Base-by-base conservation (phyloP, 2,113 vertebrate species). In the Chionomys nivalis region DNA sequence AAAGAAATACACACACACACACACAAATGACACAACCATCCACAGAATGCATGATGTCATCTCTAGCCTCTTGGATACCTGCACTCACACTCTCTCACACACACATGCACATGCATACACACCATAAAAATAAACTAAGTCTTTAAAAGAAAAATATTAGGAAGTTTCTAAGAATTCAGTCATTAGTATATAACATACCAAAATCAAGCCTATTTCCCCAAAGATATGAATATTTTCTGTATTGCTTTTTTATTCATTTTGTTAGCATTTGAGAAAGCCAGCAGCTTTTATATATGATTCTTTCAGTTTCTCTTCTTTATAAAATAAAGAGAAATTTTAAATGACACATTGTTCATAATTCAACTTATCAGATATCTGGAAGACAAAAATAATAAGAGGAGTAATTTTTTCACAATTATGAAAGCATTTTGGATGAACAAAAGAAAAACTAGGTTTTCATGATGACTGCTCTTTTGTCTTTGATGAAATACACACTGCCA, bases 301-400 rank as follows among this genome's bases (percentile, higher is more conserved):
- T 52, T 94, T 93, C 82, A 81, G 52, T 44, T 91, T 96, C 76
- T 89, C 63, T 95, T 93, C 31, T 93, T 33, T 87, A 39, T 87
- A 75, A 91, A 47, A 95, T 61, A 91, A 83, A 77, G 28, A 42
- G n/a, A 77, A 81, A 76, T 87, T 66, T 28, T 21, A 96, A 91
- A 78, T 61, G 24, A 2, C 19, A 28, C 58, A 85, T 95, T 90
- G 77, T 73, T 96, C 36, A 49, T 8, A 44, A 82, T 68, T 76
- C 49, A 93, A 17, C 77, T 78, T 52, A 87, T 66, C 66, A 94
- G 55, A 44, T 65, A 82, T 24, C 31, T 87, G 47, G 4, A 23
- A 58, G 55, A 82, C 55, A 87, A 89, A 55, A 76, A 83, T 76
- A 36, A 36, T 16, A 63, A 88, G 90, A 94, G 55, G n/a, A 72